A percentile compares a stretch with the other conserved stretches of the same genome.
Conservation (phyloP, 2,797 vertebrate species). For the Xyrichtys novacula region DNA sequence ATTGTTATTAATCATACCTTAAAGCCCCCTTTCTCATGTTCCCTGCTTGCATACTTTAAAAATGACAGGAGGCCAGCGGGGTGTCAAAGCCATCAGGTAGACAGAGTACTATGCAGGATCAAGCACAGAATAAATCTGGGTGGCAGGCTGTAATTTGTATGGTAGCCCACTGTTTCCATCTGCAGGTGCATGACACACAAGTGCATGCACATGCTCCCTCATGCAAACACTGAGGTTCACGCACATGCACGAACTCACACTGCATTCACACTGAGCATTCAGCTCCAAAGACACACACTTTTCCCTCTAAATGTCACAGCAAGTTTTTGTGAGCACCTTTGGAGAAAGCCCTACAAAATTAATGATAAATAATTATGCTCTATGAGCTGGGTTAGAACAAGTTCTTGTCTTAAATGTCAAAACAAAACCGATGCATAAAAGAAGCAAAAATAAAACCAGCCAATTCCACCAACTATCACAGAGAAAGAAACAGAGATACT, state of each 20-base stretch:
- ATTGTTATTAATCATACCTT: not conserved
- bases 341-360: slow-evolving; percentile 33
- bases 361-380: slow-evolving; percentile 38
- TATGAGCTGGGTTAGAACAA: slow-evolving; percentile 34
- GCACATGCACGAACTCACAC: not conserved
- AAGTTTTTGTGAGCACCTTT: slow-evolving; percentile 35
- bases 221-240: not conserved
- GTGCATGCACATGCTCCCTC: slow-evolving; percentile 11
- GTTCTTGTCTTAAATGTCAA: slow-evolving; percentile 45
- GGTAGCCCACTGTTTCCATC: slow-evolving; percentile 66
- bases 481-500: not conserved
- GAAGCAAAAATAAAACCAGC: not conserved
- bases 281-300: slow-evolving; percentile 8
- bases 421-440: slow-evolving; percentile 28
- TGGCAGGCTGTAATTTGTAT: slow-evolving; percentile 76
- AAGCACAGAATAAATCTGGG: slow-evolving; percentile 55
- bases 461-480: not conserved
- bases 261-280: not conserved
- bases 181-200: slow-evolving; percentile 63
- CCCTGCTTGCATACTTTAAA: slow-evolving; percentile 41
- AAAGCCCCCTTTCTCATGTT: not conserved
- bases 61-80: slow-evolving; percentile 51
- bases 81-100: slow-evolving; percentile 54
- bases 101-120: slow-evolving; percentile 51
- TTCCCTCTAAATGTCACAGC: slow-evolving; percentile 44